Evolutionary conservation across 2,113 vertebrate genomes (phyloP), one percentile per base, ranked within the genome.

Genomic region (Sciurus niger): DNA sequence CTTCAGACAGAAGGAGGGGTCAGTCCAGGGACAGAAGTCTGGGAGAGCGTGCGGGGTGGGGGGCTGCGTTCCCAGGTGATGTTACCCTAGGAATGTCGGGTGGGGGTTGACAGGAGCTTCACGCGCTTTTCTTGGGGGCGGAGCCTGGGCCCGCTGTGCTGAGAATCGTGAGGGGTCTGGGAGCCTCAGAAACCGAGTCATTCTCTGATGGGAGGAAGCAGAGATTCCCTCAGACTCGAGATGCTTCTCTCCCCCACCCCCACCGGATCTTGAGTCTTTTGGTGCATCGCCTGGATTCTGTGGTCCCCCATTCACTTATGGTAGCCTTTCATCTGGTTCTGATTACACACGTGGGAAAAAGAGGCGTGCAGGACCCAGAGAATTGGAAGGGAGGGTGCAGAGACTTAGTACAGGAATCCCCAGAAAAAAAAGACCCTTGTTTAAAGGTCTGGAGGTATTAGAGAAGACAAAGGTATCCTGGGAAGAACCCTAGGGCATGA

Each of bases 171-270:
- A 95, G 78, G 95, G 96, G 96, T 96, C 85, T 83, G 89, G 77
- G 53, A 97, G 97, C 76, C 90, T 97, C 92, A 53, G 95, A 93
- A 92, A 86, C 18, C 13, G 22, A 96, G 85, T 96, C 97, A 96
- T 95, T 72, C 30, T 96, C 63, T 10, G 70, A 46, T 51, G 60
- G 73, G 68, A 93, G 89, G 85, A 83, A 96, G 89, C 70, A 76
- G 68, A 79, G 86, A 67, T 77, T 70, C 65, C 46, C 65, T 94
- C 51, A 55, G 77, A 78, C 60, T 86, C 30, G 25, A 82, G 40
- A 84, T n/a, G 51, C 24, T 76, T 80, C 40, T 53, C 82, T 90
- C 37, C 51, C 88, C 55, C 55, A 24, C 55, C 55, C 20, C 55
- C 2, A 7, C 55, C 48, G n/a, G 16, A 17, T 25, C 46, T 34